Evolutionary conservation across 2,113 vertebrate species (phyloP).

Genomic region (Hemibagrus wyckioides): DNA sequence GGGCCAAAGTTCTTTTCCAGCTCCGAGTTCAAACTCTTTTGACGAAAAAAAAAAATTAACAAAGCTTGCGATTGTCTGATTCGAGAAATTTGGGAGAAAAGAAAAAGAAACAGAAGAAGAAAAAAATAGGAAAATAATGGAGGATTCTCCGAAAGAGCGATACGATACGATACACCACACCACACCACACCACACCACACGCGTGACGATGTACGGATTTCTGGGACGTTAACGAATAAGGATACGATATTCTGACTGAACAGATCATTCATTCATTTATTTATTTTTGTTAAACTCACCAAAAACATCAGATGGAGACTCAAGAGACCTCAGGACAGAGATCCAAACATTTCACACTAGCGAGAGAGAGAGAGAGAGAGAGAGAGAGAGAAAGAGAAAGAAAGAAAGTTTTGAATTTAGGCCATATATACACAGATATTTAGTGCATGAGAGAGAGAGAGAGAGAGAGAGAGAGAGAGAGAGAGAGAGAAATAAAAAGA

Average conservation of each 20-base stretch:
- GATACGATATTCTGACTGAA: background rate
- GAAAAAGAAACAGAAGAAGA: background rate
- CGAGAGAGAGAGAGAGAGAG: background rate
- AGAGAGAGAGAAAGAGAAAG: background rate
- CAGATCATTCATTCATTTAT: background rate
- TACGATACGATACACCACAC: too few relatives aligned
- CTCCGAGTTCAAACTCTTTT: slow-evolving; percentile 34
- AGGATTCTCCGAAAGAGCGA: background rate
- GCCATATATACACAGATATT: background rate
- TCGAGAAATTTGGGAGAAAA: slow-evolving; percentile 44
- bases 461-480: background rate
- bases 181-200: too few relatives aligned
- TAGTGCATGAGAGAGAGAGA: background rate
- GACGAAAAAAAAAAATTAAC: background rate
- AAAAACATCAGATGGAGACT: background rate
- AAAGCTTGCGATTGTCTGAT: slow-evolving; percentile 24
- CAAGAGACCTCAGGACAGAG: background rate
- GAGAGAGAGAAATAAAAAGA: background rate
- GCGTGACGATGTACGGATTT: background rate
- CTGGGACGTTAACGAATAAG: background rate
- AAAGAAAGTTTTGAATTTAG: background rate
- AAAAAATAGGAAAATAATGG: background rate
- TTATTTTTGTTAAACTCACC: too few relatives aligned
- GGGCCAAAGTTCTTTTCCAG: slow-evolving; percentile 37
- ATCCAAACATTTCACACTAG: background rate